Conservation (phyloP, 2,797 vertebrate genomes). For the Sebastes iracundus region DNA sequence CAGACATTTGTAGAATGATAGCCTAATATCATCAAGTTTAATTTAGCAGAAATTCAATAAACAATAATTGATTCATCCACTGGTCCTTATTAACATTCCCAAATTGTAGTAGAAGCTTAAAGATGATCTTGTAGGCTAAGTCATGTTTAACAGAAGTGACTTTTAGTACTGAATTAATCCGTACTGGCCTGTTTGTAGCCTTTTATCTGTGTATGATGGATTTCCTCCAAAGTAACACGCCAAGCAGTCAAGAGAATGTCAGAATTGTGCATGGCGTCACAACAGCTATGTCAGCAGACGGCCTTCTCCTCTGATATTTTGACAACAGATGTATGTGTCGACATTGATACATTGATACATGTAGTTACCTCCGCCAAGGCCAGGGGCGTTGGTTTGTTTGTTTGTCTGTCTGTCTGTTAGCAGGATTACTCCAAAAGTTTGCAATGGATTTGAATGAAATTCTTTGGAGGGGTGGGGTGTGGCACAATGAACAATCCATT, state of each 20-base stretch:
- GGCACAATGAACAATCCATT: too few species aligned
- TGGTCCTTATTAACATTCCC: not conserved
- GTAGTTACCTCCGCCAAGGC: too few species aligned
- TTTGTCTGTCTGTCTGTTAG: too few species aligned
- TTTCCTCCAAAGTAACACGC: constrained; percentile 5
- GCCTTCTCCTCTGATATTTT: not conserved
- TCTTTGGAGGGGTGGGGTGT: too few species aligned
- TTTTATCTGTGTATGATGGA: constrained; percentile 19
- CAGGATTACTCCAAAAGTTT: too few species aligned
- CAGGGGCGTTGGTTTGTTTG: too few species aligned
- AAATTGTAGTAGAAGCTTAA: not conserved
- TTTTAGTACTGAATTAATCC: not conserved
- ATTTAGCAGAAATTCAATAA: not conserved
- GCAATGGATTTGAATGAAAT: too few species aligned
- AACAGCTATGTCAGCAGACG: not conserved
- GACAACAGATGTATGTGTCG: not conserved
- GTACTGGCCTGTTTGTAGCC: not conserved
- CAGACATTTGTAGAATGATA: not conserved
- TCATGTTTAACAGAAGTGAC: constrained; percentile 1
- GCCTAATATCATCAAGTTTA: not conserved
- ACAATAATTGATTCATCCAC: not conserved
- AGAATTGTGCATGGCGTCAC: constrained; percentile 6
- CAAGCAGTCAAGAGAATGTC: not conserved
- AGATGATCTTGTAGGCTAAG: not conserved
- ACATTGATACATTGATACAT: not conserved